Base-by-base conservation (phyloP, 2,113 vertebrate species). In the Sylvia atricapilla region DNA sequence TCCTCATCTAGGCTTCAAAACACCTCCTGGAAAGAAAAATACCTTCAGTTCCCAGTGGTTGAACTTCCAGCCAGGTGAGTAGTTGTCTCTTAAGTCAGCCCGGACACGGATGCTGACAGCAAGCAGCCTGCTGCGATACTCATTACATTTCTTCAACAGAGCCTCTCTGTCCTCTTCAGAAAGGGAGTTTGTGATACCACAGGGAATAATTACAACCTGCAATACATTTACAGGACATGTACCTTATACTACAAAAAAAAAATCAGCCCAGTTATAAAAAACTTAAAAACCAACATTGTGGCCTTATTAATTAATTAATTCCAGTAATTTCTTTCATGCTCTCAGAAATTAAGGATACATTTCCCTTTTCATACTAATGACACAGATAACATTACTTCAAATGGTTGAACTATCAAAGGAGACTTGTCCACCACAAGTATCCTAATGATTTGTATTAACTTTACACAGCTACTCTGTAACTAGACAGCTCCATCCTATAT, bases 1-100 rank as follows among this genome's bases (percentile, higher is more conserved):
- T 1, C 16, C 22, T 44, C 41, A 68, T 3, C 37, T 0, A 46
- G 41, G 56, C 33, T 90, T 58, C 37, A n/a, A 58, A 83, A 59
- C 4, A 53, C 21, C 12, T 72, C 16, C 27, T 64, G 52, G 20
- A 44, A 31, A 74, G 24, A 66, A 30, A 84, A 8, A 17, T 92
- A 99, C 99, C 99, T 99, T 99, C 44, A 99, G 98, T 87, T 99
- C 99, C 99, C 99, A 99, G 97, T 99, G 99, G 91, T 99, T 99
- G 98, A 99, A 99, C 76, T 99, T 99, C 99, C 99, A 99, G 15
- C 99, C 99, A 43, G 99, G 99, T 23, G 99, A 99, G 90, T 99
- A 99, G 97, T 99, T 99, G 76, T 99, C 99, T 83, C 99, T 96
- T 39, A 98, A 64, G 95, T 99, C 99, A 28, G 96, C 96, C 67